These are phyloP conservation scores for Karalla daura DNA, from an alignment of 2,797 vertebrate species.

Conservation along the genomic window DNA sequence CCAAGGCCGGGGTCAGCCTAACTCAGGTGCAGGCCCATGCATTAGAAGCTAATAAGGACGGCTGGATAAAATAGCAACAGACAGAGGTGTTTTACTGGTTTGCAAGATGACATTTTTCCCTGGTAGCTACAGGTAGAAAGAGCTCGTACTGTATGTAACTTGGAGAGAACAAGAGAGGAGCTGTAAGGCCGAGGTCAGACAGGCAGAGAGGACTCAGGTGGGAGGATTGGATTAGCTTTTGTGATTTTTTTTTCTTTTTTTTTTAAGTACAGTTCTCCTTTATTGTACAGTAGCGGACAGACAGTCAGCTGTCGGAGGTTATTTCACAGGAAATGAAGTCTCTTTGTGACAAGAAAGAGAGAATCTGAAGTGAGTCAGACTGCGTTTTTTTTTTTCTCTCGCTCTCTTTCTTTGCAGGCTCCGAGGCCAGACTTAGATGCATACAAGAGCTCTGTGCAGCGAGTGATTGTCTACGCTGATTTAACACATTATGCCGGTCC, in stretches of 20 bases:
- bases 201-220: conserved; percentile 25
- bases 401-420: background rate
- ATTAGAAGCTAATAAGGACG: conserved; percentile 26
- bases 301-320: conserved; percentile 22
- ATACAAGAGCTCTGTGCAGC: background rate
- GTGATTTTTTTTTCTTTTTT: conserved; percentile 23
- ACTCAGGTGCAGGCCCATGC: conserved; percentile 35
- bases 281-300: conserved; percentile 3
- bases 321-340: conserved; percentile 28
- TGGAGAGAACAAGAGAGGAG: conserved; percentile 18
- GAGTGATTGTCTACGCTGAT: conserved; percentile 35
- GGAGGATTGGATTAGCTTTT: conserved; percentile 30
- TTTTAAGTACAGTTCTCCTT: background rate
- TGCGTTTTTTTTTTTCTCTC: too few species aligned
- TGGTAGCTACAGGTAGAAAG: background rate
- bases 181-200: conserved; percentile 34
- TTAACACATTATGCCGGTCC: too few species aligned
- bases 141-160: background rate
- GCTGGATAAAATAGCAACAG: conserved; percentile 32
- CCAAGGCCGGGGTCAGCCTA: conserved; percentile 36
- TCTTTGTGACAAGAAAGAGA: conserved; percentile 5
- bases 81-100: conserved; percentile 5
- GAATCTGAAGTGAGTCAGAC: background rate
- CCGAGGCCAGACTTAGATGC: background rate
- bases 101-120: too few species aligned